Percentiles rank a stretch among this genome's conserved stretches.
These are phyloP conservation scores for Cyanoramphus novaezelandiae DNA, from an alignment of 2,113 vertebrate genomes.

Conservation along the genomic window DNA sequence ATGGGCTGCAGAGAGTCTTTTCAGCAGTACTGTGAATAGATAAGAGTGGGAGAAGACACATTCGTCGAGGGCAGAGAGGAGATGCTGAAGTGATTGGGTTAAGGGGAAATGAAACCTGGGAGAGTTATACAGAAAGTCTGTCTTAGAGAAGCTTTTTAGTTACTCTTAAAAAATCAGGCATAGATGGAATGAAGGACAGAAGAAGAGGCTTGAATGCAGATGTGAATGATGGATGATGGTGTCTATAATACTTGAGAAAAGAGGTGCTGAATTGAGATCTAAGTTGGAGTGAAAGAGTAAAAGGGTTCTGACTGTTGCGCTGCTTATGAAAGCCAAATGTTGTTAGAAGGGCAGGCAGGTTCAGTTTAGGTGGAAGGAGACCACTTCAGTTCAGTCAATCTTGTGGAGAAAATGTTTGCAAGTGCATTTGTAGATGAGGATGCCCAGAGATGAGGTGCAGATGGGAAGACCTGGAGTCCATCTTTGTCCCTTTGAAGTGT, in stretches of 20 bases:
- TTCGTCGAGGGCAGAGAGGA: slow-evolving; percentile 2
- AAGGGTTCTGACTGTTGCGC: not conserved
- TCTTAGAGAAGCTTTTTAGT: not conserved
- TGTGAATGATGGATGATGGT: not conserved
- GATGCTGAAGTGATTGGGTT: not conserved
- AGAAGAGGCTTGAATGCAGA: not conserved
- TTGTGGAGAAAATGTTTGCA: not conserved
- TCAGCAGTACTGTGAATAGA: slow-evolving; percentile 3
- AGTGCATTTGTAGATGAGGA: not conserved
- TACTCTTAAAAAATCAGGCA: not conserved
- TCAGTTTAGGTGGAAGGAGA: not conserved
- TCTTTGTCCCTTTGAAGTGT: not conserved
- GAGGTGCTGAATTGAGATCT: not conserved
- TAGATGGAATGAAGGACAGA: not conserved
- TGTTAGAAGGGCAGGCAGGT: not conserved
- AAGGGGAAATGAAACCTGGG: not conserved
- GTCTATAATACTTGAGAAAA: not conserved
- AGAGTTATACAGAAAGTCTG: not conserved
- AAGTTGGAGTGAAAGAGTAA: not conserved
- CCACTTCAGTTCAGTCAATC: not conserved
- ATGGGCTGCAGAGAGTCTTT: slow-evolving; percentile 19
- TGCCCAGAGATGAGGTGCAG: not conserved
- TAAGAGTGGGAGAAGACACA: not conserved
- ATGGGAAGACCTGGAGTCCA: not conserved
- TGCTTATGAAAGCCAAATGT: not conserved